phyloP scores from a whole-genome alignment of 1,140 invertebrate genomes.

The Drosophila melanogaster region DNA sequence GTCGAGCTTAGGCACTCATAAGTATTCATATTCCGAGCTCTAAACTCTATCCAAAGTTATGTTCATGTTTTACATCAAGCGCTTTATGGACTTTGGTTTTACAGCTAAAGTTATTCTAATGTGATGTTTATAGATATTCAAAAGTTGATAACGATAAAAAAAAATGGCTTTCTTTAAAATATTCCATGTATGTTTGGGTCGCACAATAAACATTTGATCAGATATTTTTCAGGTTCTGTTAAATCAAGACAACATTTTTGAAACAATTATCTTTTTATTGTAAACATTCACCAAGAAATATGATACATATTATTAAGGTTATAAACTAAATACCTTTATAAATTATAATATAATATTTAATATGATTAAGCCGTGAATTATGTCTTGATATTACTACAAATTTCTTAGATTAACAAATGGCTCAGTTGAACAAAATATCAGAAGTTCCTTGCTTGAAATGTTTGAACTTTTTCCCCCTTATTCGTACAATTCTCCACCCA shows the following conservation, averaged over 20 bases:
- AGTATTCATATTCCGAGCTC: constrained; percentile 24
- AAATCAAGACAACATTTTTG: too few species aligned
- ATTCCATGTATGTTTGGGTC: background rate
- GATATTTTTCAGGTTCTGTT: background rate
- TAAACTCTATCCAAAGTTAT: constrained; percentile 40
- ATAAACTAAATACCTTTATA: too few species aligned
- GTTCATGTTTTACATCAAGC: constrained; percentile 26
- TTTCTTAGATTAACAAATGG: too few species aligned
- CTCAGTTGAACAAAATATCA: too few species aligned
- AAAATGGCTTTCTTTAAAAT: background rate
- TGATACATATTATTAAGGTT: too few species aligned
- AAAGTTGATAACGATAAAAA: background rate
- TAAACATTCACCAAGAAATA: too few species aligned
- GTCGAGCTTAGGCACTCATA: constrained; percentile 21
- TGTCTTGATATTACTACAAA: too few species aligned
- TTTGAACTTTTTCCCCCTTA: background rate
- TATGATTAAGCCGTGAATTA: too few species aligned
- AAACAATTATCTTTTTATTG: too few species aligned
- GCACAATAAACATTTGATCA: background rate
- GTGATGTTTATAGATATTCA: constrained; percentile 18
- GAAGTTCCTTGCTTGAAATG: too few species aligned
- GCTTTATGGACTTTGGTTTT: constrained; percentile 16
- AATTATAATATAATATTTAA: too few species aligned
- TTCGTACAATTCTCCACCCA: background rate
- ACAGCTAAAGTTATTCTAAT: constrained; percentile 24